Base-by-base conservation (phyloP, 2,113 vertebrate genomes). In the Aythya baeri region DNA sequence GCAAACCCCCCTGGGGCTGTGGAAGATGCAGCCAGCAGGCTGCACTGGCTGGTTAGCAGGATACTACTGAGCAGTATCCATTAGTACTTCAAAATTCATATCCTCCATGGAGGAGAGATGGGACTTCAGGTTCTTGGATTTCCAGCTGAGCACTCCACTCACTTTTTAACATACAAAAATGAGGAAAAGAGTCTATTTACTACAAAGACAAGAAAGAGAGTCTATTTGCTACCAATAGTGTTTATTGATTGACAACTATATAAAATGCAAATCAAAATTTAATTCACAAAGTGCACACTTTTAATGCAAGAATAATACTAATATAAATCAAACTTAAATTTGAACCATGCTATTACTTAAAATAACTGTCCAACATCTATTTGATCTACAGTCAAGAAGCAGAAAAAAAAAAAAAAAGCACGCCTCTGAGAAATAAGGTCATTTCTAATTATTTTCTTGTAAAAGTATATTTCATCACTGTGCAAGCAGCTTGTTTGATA, bases 191-290 rank as follows among this genome's bases (percentile, higher is more conserved):
- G 20, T 82, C 38, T 62, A 44, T 82, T 93, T 61, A 43, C 52
- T 29, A 11, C 46, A 52, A 57, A 79, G 65, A 29, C 17, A 68
- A 1, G 8, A 61, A 9, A 26, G 18, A 13, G 72, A 76, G 73
- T 71, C 55, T 67, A 9, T 67, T 73, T 67, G 31, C 61, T 91
- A 16, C n/a, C 92, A 76, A 58, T 38, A 9, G 7, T 6, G 61
- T 38, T 75, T 94, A 94, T 73, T 81, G 83, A 93, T 63, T 88
- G 80, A 90, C 73, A 90, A 88, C 83, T 27, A n/a, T 1, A 75
- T 68, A 90, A 88, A 93, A 76, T 80, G 83, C 86, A 86, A 96
- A 92, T 83, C 79, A 71, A 88, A 89, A 77, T 85, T 83, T 74
- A 74, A 95, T 96, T 88, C 81, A 83, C 50, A 32, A 32, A 95